These are phyloP conservation scores for Patiria miniata DNA, from an alignment of 35 echinoderm and acorn worm species.

Conservation along the genomic window DNA sequence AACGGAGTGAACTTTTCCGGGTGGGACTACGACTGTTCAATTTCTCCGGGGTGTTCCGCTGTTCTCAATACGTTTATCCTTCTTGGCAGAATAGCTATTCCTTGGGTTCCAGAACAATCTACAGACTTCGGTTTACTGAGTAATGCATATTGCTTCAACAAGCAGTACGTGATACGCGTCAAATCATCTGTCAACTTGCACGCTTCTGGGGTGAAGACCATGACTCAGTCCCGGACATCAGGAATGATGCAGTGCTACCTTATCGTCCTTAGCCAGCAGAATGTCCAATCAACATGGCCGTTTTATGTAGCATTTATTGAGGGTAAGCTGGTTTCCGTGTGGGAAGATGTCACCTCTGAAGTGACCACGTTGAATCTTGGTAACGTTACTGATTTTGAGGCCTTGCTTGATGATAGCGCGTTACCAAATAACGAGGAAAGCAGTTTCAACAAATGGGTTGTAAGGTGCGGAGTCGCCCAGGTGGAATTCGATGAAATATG, in stretches of 20 bases:
- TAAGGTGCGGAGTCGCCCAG: neutral
- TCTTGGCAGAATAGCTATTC: neutral
- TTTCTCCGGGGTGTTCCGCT: too few species aligned
- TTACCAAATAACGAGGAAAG: neutral
- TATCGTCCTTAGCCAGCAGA: neutral
- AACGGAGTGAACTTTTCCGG: neutral
- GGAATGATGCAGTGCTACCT: neutral
- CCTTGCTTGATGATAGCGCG: neutral
- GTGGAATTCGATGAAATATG: neutral
- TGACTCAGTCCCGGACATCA: too few species aligned
- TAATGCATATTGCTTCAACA: neutral
- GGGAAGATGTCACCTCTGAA: neutral
- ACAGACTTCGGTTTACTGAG: neutral
- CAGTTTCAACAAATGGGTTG: neutral
- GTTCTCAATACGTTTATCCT: neutral
- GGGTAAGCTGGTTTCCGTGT: neutral
- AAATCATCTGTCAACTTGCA: neutral
- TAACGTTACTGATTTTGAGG: neutral
- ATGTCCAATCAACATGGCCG: neutral
- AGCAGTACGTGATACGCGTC: neutral
- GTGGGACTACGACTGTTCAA: neutral
- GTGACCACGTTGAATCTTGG: neutral
- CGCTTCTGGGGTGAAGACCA: too few species aligned
- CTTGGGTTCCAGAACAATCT: neutral
- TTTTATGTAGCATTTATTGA: neutral